These are phyloP conservation scores for Palythoa grandis DNA, from an alignment of 92 coral and sea anemone genomes.

Conservation along the genomic window DNA sequence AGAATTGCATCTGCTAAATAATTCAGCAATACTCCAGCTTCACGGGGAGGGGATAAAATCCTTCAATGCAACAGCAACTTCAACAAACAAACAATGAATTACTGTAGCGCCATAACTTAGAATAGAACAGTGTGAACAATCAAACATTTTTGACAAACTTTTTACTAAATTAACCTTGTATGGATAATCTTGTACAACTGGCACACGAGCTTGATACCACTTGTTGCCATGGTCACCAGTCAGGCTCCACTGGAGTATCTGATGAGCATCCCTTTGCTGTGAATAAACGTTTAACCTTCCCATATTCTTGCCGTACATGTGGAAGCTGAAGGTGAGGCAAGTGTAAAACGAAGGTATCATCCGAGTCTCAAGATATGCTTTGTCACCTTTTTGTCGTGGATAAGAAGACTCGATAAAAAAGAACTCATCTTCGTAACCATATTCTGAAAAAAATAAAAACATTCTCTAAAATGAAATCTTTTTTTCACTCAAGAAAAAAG, in stretches of 20 bases:
- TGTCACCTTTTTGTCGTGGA: constrained; percentile 24
- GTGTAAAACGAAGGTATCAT: constrained; percentile 49
- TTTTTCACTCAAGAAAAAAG: not conserved
- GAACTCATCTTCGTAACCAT: constrained; percentile 4
- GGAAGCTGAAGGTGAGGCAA: constrained; percentile 70
- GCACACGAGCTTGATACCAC: constrained; percentile 63
- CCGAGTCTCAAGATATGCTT: constrained; percentile 9
- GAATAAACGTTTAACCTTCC: constrained; percentile 79
- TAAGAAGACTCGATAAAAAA: constrained; percentile 23
- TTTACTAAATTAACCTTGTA: constrained; percentile 51
- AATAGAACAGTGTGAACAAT: no score
- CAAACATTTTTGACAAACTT: no score
- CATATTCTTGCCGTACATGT: constrained; percentile 68
- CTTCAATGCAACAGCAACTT: no score
- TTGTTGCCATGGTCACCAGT: constrained; percentile 59
- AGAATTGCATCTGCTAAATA: no score
- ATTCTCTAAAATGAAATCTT: not conserved
- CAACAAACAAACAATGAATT: no score
- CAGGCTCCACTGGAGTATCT: constrained; percentile 72
- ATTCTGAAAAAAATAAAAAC: not conserved
- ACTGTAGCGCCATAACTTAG: no score
- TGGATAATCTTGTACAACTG: constrained; percentile 28
- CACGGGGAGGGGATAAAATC: no score
- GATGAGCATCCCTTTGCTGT: constrained; percentile 10
- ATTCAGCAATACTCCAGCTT: no score